phyloP scores from a whole-genome alignment of 1,140 invertebrate genomes.

The Vanessa atalanta region DNA sequence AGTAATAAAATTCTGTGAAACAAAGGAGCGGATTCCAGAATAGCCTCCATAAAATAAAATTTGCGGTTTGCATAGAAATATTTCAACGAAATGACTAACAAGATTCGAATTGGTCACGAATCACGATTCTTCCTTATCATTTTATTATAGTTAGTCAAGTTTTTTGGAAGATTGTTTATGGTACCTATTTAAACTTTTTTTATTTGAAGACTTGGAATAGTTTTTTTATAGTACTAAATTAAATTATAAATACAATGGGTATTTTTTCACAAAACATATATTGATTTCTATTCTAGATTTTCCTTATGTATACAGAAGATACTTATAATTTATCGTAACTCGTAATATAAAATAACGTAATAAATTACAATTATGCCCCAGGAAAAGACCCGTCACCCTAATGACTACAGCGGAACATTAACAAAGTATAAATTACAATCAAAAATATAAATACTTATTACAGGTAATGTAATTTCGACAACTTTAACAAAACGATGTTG shows the following conservation, averaged over 20 bases:
- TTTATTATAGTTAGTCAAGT: background rate
- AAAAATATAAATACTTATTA: slow-evolving; percentile 26
- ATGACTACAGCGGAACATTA: slow-evolving; percentile 37
- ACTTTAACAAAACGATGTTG: background rate
- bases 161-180: no score
- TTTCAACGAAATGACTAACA: slow-evolving; percentile 18
- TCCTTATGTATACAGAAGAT: background rate
- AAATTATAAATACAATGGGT: no score
- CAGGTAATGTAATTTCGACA: background rate
- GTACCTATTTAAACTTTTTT: no score
- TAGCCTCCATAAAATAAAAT: slow-evolving; percentile 57
- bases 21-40: slow-evolving; percentile 53
- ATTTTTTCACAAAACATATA: no score
- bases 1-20: slow-evolving; percentile 61
- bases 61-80: slow-evolving; percentile 49
- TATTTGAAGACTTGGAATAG: no score
- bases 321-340: background rate
- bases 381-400: slow-evolving; percentile 27
- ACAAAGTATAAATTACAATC: slow-evolving; percentile 34
- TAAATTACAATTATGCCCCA: slow-evolving; percentile 34
- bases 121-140: background rate
- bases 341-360: slow-evolving; percentile 25
- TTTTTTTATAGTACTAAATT: no score
- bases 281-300: no score
- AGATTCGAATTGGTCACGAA: slow-evolving; percentile 10